Conservation (phyloP, 1,140 invertebrate species). For the Formica selysi region DNA sequence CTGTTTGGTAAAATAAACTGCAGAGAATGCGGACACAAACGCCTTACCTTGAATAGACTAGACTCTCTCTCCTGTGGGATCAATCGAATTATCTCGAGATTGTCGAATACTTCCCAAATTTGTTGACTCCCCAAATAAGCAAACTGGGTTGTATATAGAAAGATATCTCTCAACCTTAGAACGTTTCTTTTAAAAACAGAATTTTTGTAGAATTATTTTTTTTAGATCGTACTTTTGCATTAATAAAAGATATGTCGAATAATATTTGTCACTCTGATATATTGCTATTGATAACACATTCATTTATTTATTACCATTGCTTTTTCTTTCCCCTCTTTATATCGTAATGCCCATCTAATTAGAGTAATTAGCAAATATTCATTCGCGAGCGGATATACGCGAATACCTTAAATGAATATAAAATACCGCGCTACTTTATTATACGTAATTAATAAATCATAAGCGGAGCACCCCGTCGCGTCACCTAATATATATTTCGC, state of each 20-base stretch:
- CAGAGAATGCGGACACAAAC: background rate
- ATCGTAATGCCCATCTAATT: constrained; percentile 47
- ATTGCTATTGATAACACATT: background rate
- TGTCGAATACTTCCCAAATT: background rate
- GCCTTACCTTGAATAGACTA: background rate
- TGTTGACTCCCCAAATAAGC: background rate
- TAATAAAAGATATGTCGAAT: background rate
- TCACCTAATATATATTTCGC: constrained; percentile 36
- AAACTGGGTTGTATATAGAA: background rate
- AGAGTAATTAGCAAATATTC: constrained; percentile 61
- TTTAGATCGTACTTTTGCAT: background rate
- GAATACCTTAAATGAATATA: constrained; percentile 33
- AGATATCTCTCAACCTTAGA: background rate
- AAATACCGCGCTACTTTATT: constrained; percentile 4
- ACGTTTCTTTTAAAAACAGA: background rate
- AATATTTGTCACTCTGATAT: constrained; percentile 7
- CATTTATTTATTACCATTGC: constrained; percentile 13
- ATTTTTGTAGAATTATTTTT: background rate
- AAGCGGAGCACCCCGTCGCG: background rate
- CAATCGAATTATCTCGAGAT: background rate
- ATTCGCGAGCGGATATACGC: background rate
- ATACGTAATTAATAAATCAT: constrained; percentile 57
- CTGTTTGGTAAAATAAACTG: background rate
- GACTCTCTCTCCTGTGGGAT: background rate
- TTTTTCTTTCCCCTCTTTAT: background rate